Evolutionary conservation across 2,888 invertebrate species (phyloP).

Genomic region (Stenichneumon culpator): DNA sequence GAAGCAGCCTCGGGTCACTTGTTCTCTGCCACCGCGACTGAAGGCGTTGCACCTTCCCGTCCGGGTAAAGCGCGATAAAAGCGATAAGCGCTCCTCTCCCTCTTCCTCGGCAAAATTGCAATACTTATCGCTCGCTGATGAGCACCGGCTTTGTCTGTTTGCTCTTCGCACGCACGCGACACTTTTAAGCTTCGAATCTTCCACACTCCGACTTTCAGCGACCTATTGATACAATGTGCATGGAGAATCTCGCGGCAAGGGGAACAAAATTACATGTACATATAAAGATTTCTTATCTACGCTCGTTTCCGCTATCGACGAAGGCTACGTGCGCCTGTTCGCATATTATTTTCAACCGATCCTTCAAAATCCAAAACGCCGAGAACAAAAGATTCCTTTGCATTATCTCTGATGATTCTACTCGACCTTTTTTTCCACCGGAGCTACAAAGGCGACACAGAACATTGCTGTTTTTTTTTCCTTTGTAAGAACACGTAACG

Average conservation of each 20-base stretch:
- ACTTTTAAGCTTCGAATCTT: background rate
- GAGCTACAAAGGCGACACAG: background rate
- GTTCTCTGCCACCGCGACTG: conserved; percentile 59
- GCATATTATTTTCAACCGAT: background rate
- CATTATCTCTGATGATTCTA: background rate
- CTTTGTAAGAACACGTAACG: background rate
- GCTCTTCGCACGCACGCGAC: conserved; percentile 29
- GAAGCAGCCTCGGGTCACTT: conserved; percentile 34
- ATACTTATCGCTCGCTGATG: conserved; percentile 63
- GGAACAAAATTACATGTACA: background rate
- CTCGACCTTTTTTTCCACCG: background rate
- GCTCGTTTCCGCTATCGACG: conserved; percentile 10
- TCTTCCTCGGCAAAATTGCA: conserved; percentile 60
- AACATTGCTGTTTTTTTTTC: background rate
- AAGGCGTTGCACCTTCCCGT: conserved; percentile 66
- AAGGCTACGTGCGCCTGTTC: background rate
- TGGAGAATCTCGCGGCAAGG: background rate
- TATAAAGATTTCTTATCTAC: conserved; percentile 1
- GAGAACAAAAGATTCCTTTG: conserved; percentile 5
- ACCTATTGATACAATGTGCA: background rate
- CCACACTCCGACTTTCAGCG: background rate
- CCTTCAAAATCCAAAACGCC: background rate
- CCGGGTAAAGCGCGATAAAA: conserved; percentile 67
- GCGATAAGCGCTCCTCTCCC: conserved; percentile 68
- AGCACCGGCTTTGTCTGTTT: conserved; percentile 64